A percentile compares a stretch with the other conserved stretches of the same genome.
Evolutionary conservation across 2,888 invertebrate genomes (phyloP).

Genomic region (Macrosiphum euphorbiae): DNA sequence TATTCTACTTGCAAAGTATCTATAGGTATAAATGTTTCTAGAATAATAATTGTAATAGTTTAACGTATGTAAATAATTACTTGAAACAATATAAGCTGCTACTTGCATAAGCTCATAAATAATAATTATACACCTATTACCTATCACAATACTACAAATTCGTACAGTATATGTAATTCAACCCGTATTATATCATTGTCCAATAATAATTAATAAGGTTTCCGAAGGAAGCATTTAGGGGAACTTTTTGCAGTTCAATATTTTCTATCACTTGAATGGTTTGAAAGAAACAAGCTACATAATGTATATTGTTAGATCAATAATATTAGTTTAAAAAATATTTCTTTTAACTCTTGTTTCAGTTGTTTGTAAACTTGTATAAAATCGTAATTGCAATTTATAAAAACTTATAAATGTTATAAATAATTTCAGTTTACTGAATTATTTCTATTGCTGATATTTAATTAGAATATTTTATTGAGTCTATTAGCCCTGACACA

Average conservation of each 20-base stretch:
- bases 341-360: neutral
- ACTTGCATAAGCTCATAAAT: neutral
- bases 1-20: neutral
- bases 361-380: neutral
- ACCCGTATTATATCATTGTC: constrained; percentile 41
- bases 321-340: constrained; percentile 22
- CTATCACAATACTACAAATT: constrained; percentile 18
- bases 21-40: neutral
- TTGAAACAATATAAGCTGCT: neutral
- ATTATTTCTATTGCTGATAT: neutral
- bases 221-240: constrained; percentile 46
- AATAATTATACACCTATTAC: constrained; percentile 10
- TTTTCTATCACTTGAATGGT: constrained; percentile 61
- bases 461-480: neutral
- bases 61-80: neutral
- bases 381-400: neutral
- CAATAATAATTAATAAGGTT: constrained; percentile 50
- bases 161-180: constrained; percentile 25
- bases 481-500: too few species aligned
- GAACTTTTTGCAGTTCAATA: constrained; percentile 27
- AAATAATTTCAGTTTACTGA: neutral
- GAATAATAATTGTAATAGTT: neutral
- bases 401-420: neutral
- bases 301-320: constrained; percentile 23
- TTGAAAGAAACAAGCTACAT: constrained; percentile 33